Evolutionary conservation across 1,140 invertebrate species (phyloP).

Genomic region (Steinernema feltiae): DNA sequence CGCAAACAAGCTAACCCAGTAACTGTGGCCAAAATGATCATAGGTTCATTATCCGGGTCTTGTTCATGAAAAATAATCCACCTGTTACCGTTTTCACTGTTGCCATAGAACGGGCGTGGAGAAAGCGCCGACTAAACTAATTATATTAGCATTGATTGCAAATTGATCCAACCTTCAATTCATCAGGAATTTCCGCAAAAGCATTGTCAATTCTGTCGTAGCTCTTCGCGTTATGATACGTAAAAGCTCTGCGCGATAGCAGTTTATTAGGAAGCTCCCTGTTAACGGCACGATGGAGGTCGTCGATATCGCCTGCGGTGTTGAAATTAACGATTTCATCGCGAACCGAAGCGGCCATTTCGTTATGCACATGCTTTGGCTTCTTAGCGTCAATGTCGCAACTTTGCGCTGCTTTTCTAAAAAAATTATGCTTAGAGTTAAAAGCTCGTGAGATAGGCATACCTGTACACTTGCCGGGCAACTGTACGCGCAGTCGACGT

Average conservation of each 20-base stretch:
- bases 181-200: background rate
- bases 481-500: background rate
- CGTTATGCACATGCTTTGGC: background rate
- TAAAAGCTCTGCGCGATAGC: background rate
- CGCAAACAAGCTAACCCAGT: background rate
- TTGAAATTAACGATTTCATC: background rate
- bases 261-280: background rate
- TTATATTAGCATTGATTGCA: background rate
- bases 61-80: background rate
- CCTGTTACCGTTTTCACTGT: background rate
- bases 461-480: background rate
- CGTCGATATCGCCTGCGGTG: background rate
- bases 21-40: background rate
- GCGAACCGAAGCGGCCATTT: background rate
- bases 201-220: background rate
- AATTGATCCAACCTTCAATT: background rate
- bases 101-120: background rate
- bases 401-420: background rate
- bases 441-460: too few species aligned
- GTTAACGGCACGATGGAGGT: background rate
- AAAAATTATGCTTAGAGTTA: background rate
- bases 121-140: background rate
- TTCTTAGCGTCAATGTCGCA: background rate
- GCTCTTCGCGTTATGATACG: background rate
- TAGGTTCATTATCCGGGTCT: background rate